Evolutionary conservation across 2,797 vertebrate genomes (phyloP), one percentile per base, ranked within the genome.

Genomic region (Gambelia wislizenii): DNA sequence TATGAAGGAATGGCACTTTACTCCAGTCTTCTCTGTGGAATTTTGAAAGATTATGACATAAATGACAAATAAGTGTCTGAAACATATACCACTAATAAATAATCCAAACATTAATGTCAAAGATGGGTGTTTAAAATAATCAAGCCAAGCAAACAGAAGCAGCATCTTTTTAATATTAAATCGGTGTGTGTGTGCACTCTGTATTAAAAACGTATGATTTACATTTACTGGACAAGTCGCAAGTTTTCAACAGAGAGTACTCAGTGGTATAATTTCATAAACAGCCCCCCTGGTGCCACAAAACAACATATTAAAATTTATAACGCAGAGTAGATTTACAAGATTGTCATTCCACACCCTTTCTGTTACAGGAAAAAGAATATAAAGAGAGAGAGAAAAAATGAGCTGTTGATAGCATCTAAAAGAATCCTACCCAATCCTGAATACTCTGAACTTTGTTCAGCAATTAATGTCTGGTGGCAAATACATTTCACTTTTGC

Each of bases 391-490:
- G 56, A n/a, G 6, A 0, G 3, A 6, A 67, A 83, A 87, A 75
- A 49, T 0, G 0, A 61, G 22, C 2, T 75, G 44, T 82, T 33
- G 64, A 0, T 92, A 6, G 64, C 75, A 70, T 13, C 64, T 67
- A 87, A 44, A 36, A 6, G 69, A 85, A 4, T 13, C 33, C 81
- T 75, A 69, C 85, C 85, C 13, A 20, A n/a, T 30, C 39, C 59
- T 22, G 16, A 67, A 82, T 2, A 1, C 0, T 16, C 69, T 16
- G 61, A 79, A 18, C 27, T 76, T 7, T 5, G 6, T 78, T 91
- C 85, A 78, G 83, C 36, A 85, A 12, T 64, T 89, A 36, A 83
- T 54, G 92, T n/a, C 4, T 30, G 16, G 36, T 36, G 47, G 81
- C 61, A 72, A 64, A 44, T 78, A 0, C 49, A 2, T 86, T 76